Conservation (phyloP, 2,113 vertebrate genomes). For the Daboia siamensis region DNA sequence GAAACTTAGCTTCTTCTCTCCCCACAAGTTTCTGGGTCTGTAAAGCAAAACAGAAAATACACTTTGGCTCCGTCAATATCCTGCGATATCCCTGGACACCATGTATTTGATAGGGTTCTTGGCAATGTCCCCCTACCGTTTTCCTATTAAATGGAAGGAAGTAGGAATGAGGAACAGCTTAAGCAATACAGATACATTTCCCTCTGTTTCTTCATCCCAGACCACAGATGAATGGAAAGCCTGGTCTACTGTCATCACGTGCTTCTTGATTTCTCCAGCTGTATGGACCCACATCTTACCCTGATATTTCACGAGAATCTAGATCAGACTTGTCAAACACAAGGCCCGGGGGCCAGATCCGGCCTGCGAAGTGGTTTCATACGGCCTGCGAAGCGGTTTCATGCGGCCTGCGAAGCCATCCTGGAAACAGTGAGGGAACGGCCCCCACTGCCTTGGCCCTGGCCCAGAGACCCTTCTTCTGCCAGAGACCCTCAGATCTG, state of each 20-base stretch:
- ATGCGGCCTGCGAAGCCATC: no score
- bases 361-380: no score
- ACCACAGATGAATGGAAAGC: neutral
- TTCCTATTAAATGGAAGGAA: neutral
- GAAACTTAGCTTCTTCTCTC: neutral
- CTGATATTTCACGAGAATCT: neutral
- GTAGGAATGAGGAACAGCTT: neutral
- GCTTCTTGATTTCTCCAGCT: neutral
- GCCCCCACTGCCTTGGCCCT: no score
- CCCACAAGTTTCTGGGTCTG: neutral
- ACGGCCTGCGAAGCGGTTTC: no score
- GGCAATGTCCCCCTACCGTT: neutral
- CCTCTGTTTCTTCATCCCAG: neutral
- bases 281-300: neutral
- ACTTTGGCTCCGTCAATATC: neutral
- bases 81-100: neutral
- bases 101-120: neutral
- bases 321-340: no score
- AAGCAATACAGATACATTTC: neutral
- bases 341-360: no score
- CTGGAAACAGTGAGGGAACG: no score
- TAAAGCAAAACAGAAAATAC: neutral
- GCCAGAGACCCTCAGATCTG: no score
- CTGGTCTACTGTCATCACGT: neutral
- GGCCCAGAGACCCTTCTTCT: no score